These are phyloP conservation scores for Girardia tigrina DNA, from an alignment of 2,888 invertebrate species.

Conservation along the genomic window DNA sequence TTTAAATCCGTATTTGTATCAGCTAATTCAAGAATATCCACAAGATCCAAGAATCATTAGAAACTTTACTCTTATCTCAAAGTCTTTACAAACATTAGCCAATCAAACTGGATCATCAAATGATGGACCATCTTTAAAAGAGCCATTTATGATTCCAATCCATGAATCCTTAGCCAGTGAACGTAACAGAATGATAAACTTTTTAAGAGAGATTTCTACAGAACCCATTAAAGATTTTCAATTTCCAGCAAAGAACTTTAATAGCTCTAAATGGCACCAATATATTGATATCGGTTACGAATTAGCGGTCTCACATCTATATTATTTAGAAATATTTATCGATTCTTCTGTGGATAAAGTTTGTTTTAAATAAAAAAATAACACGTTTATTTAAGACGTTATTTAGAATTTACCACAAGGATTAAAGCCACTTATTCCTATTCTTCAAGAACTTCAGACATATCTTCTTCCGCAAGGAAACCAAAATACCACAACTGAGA, in stretches of 20 bases:
- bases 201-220: constrained; percentile 12
- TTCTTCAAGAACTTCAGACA: not conserved
- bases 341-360: not conserved
- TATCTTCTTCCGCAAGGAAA: not conserved
- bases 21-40: constrained; percentile 13
- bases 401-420: constrained; percentile 2
- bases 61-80: constrained; percentile 7
- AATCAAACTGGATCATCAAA: not conserved
- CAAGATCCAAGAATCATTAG: constrained; percentile 1
- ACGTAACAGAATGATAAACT: not conserved
- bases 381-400: too few relatives aligned
- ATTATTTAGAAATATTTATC: not conserved
- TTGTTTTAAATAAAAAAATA: too few relatives aligned
- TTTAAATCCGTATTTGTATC: constrained; percentile 4
- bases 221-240: constrained; percentile 8
- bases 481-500: not conserved
- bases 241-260: not conserved
- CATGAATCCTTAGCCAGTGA: not conserved
- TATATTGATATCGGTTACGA: constrained; percentile 6
- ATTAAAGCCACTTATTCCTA: constrained; percentile 5
- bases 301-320: not conserved
- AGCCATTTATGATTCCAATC: not conserved
- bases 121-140: not conserved
- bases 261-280: constrained; percentile 2
- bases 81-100: constrained; percentile 1